These are phyloP conservation scores for Perognathus longimembris DNA, from an alignment of 2,113 vertebrate genomes.

Conservation along the genomic window DNA sequence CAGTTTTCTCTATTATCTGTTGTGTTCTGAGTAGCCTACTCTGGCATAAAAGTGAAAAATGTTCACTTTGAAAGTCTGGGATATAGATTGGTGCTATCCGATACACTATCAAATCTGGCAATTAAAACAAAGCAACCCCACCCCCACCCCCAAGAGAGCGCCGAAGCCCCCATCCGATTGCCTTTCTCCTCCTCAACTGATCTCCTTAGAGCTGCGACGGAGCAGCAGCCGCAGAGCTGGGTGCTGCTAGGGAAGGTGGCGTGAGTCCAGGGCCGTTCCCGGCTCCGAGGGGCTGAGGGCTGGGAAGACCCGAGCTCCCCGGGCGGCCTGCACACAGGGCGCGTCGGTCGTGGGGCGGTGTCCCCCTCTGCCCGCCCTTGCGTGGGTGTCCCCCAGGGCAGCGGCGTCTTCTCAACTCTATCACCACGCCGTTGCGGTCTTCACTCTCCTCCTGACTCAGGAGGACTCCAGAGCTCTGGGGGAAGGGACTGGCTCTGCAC, in stretches of 20 bases:
- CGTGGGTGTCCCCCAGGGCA: background rate
- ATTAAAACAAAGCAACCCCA: background rate
- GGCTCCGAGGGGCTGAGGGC: background rate
- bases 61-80: background rate
- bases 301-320: background rate
- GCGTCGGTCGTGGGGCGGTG: background rate
- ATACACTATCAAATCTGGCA: background rate
- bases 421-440: too few relatives aligned
- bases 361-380: too few relatives aligned
- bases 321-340: background rate
- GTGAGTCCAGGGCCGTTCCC: fast-evolving
- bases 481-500: background rate
- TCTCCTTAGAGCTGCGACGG: too few relatives aligned
- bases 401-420: too few relatives aligned
- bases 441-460: background rate
- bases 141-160: too few relatives aligned
- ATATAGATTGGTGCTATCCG: background rate
- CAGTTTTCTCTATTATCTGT: background rate
- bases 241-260: background rate
- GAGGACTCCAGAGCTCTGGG: background rate
- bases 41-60: background rate
- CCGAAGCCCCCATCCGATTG: background rate
- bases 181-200: background rate
- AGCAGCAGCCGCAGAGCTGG: fast-evolving
- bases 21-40: background rate